Conservation (phyloP, 2,888 invertebrate genomes). For the Limnephilus lunatus region DNA sequence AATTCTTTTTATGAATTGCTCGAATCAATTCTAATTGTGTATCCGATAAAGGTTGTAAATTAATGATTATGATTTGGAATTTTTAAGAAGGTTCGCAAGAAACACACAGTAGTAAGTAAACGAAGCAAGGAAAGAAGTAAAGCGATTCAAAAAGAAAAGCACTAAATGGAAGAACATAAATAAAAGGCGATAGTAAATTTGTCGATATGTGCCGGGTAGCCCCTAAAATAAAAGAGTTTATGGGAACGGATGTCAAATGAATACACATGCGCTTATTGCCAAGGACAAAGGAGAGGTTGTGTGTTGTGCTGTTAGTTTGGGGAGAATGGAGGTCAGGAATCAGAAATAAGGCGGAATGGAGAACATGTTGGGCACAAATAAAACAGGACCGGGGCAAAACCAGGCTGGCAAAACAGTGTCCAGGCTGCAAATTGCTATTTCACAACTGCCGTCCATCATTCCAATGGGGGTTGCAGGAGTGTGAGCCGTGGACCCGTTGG, state of each 20-base stretch:
- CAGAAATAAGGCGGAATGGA: background rate
- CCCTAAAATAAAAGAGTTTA: background rate
- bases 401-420: constrained; percentile 21
- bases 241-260: background rate
- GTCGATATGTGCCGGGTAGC: background rate
- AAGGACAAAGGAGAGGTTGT: background rate
- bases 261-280: background rate
- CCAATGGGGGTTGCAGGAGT: constrained; percentile 22
- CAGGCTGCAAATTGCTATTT: constrained; percentile 61
- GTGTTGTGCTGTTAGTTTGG: background rate
- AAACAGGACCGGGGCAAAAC: constrained; percentile 4
- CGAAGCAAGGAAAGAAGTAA: background rate
- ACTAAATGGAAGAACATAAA: background rate
- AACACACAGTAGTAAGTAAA: background rate
- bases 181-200: background rate
- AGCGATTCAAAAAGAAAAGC: background rate
- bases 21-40: too few species aligned
- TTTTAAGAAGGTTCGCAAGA: background rate
- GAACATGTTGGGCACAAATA: background rate
- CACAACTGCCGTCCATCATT: constrained; percentile 56
- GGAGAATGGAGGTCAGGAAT: background rate
- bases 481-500: constrained; percentile 22
- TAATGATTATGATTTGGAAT: background rate
- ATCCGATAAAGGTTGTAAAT: too few species aligned
- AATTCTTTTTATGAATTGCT: too few species aligned